Conservation (phyloP, 2,888 invertebrate species). For the Sepiola atlantica region DNA sequence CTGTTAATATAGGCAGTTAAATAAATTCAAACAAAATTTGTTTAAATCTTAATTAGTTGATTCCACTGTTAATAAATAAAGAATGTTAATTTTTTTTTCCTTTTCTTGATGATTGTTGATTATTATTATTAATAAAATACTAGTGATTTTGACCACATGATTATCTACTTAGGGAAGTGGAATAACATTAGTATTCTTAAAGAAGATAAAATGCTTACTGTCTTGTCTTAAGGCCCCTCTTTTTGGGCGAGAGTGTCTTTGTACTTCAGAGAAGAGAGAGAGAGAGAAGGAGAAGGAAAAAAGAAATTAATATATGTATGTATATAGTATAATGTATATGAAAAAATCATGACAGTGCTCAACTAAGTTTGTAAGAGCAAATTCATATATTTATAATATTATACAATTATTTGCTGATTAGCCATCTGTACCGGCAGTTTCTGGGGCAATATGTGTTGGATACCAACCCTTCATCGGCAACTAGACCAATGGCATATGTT, state of each 20-base stretch:
- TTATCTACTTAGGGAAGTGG: neutral
- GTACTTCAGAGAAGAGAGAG: slow-evolving; percentile 34
- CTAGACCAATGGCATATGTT: no score
- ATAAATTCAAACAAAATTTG: neutral
- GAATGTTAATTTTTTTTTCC: neutral
- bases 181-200: neutral
- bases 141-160: neutral
- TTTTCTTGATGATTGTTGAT: neutral
- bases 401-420: neutral
- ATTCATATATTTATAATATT: neutral
- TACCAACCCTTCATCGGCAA: no score
- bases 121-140: neutral
- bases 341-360: neutral
- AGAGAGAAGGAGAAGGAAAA: neutral
- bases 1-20: slow-evolving; percentile 20
- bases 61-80: neutral
- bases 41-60: neutral
- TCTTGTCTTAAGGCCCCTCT: slow-evolving; percentile 40
- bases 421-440: neutral
- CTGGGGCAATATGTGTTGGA: neutral
- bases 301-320: neutral
- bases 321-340: no score
- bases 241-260: slow-evolving; percentile 38
- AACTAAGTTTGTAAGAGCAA: neutral
- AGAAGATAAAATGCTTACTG: slow-evolving; percentile 45